Base-by-base conservation (phyloP, 2,113 vertebrate species). In the Ctenomys sociabilis region DNA sequence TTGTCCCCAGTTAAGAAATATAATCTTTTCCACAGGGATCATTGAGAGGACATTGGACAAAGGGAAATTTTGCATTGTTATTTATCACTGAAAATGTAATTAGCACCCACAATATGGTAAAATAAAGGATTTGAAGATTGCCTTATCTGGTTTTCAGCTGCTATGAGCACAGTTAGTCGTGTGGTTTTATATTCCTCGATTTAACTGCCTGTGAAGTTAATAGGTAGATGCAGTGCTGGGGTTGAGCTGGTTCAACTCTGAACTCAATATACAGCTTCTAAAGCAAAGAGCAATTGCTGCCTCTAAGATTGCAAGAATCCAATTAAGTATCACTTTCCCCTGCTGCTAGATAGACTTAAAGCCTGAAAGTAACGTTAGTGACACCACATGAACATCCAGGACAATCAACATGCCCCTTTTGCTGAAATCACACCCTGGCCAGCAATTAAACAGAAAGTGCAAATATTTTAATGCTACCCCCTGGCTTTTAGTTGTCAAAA, bases 191-290 rank as follows among this genome's bases (percentile, higher is more conserved):
- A 83, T 54, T 90, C 68, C 78, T 96, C 85, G 91, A 52, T 95
- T 97, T 97, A 97, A 96, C 95, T 93, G 95, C 89, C 96, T 97
- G 94, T 95, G 96, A 97, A 97, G 95, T 96, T 98, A 97, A 97
- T 96, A 96, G 93, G 92, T 61, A 91, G 93, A 96, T 49, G 32
- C 59, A 95, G 75, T 13, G 93, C 61, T 83, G 68, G 57, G 93
- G 68, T 75, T 90, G 91, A 96, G 57, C 73, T 92, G 96, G 61
- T 85, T 90, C 93, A 96, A 97, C 96, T 97, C 96, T 97, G 97
- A 97, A 97, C 93, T 97, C 94, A 95, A 97, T 96, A 91, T 78
- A 63, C 17, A 75, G 70, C 91, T 97, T 97, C 97, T 96, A 89
- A 97, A 97, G 90, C 92, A 93, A 95, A 93, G 94, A 95, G 82